Base-by-base conservation (phyloP, 2,797 vertebrate genomes). In the Pipistrellus pygmaeus region DNA sequence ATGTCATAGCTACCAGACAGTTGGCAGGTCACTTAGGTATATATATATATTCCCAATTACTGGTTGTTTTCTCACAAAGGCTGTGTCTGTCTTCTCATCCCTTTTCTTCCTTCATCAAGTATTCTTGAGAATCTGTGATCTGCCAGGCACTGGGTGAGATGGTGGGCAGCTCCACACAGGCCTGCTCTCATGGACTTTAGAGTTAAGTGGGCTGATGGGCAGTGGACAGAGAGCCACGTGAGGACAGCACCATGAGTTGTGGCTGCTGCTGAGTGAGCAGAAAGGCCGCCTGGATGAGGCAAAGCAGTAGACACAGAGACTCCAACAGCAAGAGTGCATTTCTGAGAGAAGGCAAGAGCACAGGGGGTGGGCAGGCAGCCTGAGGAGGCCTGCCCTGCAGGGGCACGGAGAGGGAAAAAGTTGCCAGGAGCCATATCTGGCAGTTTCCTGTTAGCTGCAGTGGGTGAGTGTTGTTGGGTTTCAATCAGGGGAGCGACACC, bases 221-320 rank as follows among this genome's bases (percentile, higher is more conserved):
- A 12, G 41, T 3, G 38, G 38, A 53, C 27, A 6, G 2, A 21
- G 7, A 15, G 14, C 44, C 53, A 27, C 20, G 30, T 8, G 46
- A 81, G 53, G 20, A 55, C 53, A 55, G 21, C 21, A 55, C 53
- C 53, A 55, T 23, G 53, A 23, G 2, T 23, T 23, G 53, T 55
- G 21, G 14, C 20, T 0, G 11, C 66, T 2, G 0, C 0, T 6
- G 12, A 4, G 7, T 6, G 48, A 51, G 23, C 48, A 53, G 73
- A 53, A 51, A 53, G 68, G 18, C 35, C 20, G 53, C 35, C 3
- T 2, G 0, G 1, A 48, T 57, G 46, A 48, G 27, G 66, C n/a
- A 7, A 9, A 71, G 68, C 5, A 46, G 38, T 32, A 38, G 81
- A 57, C 8, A 2, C 3, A 21, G 64, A 30, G 30, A 23, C 2